A percentile compares a stretch with the other conserved stretches of the same genome.
Evolutionary conservation across 2,113 vertebrate genomes (phyloP).

Genomic region (Danio rerio): DNA sequence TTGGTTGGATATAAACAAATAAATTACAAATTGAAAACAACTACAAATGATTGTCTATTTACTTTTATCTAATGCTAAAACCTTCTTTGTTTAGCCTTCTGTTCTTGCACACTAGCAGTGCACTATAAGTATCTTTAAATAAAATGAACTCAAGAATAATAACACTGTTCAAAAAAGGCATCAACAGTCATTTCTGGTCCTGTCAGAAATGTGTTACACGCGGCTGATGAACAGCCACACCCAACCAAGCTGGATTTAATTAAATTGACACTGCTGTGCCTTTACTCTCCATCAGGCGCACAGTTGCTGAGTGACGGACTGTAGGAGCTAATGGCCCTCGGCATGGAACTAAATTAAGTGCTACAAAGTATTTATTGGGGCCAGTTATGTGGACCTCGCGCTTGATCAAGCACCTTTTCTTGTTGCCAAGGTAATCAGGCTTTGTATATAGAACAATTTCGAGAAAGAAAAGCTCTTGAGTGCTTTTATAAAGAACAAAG

Average conservation of each 20-base stretch:
- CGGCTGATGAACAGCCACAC: conserved; percentile 30
- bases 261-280: conserved; percentile 47
- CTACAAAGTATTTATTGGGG: conserved; percentile 60
- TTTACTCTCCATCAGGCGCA: conserved; percentile 46
- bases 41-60: background rate
- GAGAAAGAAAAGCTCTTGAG: background rate
- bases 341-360: conserved; percentile 62
- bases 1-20: background rate
- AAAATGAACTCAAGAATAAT: background rate
- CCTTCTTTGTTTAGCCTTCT: background rate
- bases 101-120: background rate
- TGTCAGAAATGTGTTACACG: conserved; percentile 19
- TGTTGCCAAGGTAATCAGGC: conserved; percentile 43
- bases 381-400: conserved; percentile 54
- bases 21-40: background rate
- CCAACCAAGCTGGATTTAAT: conserved; percentile 56
- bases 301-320: conserved; percentile 61
- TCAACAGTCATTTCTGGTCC: background rate
- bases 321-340: conserved; percentile 60
- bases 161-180: background rate
- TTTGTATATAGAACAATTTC: conserved; percentile 39
- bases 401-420: conserved; percentile 40
- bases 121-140: background rate
- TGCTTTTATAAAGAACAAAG: conserved; percentile 26
- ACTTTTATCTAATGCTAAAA: background rate